These are phyloP conservation scores for Forficula auricularia DNA, from an alignment of 1,140 invertebrate genomes.

Conservation along the genomic window DNA sequence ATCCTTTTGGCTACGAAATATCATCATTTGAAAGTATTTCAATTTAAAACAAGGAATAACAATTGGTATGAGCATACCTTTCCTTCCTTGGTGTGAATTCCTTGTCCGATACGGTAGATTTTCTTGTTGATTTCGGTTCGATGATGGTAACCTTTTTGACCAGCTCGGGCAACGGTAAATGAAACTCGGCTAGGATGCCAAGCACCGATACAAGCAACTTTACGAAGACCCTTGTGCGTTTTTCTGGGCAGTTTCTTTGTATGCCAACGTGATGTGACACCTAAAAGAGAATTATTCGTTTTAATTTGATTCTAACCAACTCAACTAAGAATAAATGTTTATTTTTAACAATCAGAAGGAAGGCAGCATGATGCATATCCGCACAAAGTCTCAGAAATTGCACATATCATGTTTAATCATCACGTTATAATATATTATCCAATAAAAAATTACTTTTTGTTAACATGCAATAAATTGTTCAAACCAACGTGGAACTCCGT, in stretches of 20 bases:
- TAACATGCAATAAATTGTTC: no score
- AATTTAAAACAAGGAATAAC: neutral
- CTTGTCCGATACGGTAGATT: slow-evolving; percentile 93
- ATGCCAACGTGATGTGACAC: slow-evolving; percentile 99
- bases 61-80: slow-evolving; percentile 40
- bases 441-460: neutral
- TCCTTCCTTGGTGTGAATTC: slow-evolving; percentile 84
- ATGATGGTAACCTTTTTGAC: slow-evolving; percentile 99
- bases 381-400: slow-evolving; percentile 36
- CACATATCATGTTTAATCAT: slow-evolving; percentile 38
- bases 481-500: no score
- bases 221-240: slow-evolving; percentile 98
- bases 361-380: no score
- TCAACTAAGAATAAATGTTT: no score
- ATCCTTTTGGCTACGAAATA: neutral
- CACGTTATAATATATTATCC: slow-evolving; percentile 18
- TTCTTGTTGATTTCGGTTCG: slow-evolving; percentile 99
- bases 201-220: slow-evolving; percentile 99
- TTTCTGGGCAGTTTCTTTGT: slow-evolving; percentile 98
- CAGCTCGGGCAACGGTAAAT: slow-evolving; percentile 96
- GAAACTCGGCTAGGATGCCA: slow-evolving; percentile 99
- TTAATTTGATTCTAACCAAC: slow-evolving; percentile 4
- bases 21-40: neutral
- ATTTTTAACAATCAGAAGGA: no score
- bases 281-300: slow-evolving; percentile 29